Evolutionary conservation across 2,888 invertebrate species (phyloP), one percentile per base, ranked within the genome.

Genomic region (Synanthedon formicaeformis): DNA sequence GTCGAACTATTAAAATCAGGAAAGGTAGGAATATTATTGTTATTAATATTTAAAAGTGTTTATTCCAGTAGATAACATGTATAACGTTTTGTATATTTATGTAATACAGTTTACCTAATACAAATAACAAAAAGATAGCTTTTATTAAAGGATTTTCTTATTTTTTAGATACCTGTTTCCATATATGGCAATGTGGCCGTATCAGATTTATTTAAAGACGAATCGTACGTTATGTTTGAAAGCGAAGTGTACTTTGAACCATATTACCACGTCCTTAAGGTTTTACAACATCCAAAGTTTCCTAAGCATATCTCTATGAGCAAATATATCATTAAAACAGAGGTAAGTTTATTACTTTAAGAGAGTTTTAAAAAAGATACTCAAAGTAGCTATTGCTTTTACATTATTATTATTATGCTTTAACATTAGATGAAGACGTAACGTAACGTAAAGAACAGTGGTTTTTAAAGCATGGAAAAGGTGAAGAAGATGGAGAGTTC

Each of bases 201-300:
- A 18, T 63, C 65, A n/a, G 56, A 68, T 50, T 55, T 80, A 2
- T 66, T 67, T 41, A 57, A 56, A 27, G 60, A 64, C 10, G 72
- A 72, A 12, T 52, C 53, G 1, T 84, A 77, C 60, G 73, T 89
- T 1, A 92, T 96, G 92, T 89, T 93, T 34, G 94, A 95, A 75
- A 92, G 93, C 50, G 91, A 91, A 56, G 91, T 93, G 1, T 96
- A 93, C 73, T 95, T 94, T 73, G 95, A 95, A 67, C 93, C 95
- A 0, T 96, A 95, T 69, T 85, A 89, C 56, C 92, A 93, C 61
- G 92, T 94, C 0, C 81, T 94, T 52, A 88, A 85, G 58, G 92
- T 91, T 41, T 71, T 96, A 27, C 90, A 93, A 67, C 78, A 81
- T 4, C 88, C 92, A 41, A 67, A 76, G 12, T 82, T 86, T 57